Evolutionary conservation across 2,888 invertebrate species (phyloP).

Genomic region (Tryphoninae sp.): DNA sequence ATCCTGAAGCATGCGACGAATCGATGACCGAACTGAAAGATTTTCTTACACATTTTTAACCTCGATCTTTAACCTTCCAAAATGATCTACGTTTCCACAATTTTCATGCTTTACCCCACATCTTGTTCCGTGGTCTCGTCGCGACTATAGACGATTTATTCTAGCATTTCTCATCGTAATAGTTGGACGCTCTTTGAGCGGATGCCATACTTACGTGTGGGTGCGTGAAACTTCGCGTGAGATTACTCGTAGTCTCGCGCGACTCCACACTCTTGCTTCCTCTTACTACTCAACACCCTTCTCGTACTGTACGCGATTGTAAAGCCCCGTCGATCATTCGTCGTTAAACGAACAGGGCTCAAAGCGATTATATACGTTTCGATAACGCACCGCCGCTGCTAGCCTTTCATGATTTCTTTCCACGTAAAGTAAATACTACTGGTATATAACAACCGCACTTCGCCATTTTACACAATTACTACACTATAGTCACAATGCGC

Average conservation of each 20-base stretch:
- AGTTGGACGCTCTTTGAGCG: constrained; percentile 40
- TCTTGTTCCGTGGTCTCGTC: not conserved
- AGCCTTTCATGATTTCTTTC: constrained; percentile 53
- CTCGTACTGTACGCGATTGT: not conserved
- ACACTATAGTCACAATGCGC: constrained; percentile 16
- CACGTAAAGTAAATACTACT: constrained; percentile 49
- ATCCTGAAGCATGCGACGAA: constrained; percentile 52
- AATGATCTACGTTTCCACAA: not conserved
- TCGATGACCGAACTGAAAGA: constrained; percentile 37
- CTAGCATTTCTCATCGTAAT: not conserved
- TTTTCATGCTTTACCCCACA: not conserved
- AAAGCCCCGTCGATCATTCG: constrained; percentile 3
- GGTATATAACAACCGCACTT: constrained; percentile 75
- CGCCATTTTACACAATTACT: constrained; percentile 68
- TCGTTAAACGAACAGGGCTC: not conserved
- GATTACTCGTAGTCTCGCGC: constrained; percentile 38
- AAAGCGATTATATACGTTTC: constrained; percentile 18
- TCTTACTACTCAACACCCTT: not conserved
- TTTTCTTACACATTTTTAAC: constrained; percentile 24
- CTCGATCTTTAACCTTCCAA: constrained; percentile 25
- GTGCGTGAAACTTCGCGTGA: constrained; percentile 49
- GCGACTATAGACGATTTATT: not conserved
- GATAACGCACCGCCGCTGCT: constrained; percentile 26
- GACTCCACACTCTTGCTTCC: constrained; percentile 19
- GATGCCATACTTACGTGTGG: constrained; percentile 58